Evolutionary conservation across 1,140 invertebrate species (phyloP).

Genomic region (Aphaenogaster rudis): DNA sequence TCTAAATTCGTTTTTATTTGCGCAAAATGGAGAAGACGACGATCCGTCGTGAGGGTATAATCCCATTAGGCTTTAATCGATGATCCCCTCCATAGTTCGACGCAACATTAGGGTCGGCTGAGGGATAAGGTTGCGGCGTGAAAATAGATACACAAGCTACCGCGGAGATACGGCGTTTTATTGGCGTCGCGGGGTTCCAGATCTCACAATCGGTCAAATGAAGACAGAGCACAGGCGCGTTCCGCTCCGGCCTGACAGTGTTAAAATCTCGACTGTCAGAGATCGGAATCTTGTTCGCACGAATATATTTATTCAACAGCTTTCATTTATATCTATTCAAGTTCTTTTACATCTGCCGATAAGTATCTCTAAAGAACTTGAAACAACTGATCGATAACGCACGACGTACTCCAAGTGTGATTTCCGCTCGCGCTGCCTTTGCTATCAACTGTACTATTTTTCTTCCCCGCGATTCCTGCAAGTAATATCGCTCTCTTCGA

Average conservation of each 20-base stretch:
- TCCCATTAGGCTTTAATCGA: slow-evolving; percentile 78
- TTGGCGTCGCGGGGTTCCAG: slow-evolving; percentile 83
- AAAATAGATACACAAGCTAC: slow-evolving; percentile 69
- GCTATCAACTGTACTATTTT: background rate
- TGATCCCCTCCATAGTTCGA: slow-evolving; percentile 68
- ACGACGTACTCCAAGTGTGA: background rate
- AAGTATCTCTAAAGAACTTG: background rate
- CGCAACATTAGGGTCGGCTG: slow-evolving; percentile 69
- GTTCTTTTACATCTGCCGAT: background rate
- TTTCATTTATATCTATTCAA: background rate
- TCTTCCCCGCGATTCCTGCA: background rate
- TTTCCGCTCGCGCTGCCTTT: background rate
- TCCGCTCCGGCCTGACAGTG: slow-evolving; percentile 58
- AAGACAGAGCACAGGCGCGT: slow-evolving; percentile 80
- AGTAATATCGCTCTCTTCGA: slow-evolving; percentile 13
- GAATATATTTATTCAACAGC: background rate
- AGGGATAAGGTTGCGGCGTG: slow-evolving; percentile 66
- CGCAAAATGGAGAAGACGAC: slow-evolving; percentile 23
- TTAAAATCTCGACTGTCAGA: slow-evolving; percentile 5
- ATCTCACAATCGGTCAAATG: slow-evolving; percentile 81
- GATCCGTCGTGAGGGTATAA: slow-evolving; percentile 72
- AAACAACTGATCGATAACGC: background rate
- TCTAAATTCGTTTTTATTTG: slow-evolving; percentile 42
- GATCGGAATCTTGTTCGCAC: background rate
- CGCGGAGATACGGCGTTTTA: slow-evolving; percentile 81